Evolutionary conservation across 2,888 invertebrate species (phyloP).

Genomic region (Melanophora roralis): DNA sequence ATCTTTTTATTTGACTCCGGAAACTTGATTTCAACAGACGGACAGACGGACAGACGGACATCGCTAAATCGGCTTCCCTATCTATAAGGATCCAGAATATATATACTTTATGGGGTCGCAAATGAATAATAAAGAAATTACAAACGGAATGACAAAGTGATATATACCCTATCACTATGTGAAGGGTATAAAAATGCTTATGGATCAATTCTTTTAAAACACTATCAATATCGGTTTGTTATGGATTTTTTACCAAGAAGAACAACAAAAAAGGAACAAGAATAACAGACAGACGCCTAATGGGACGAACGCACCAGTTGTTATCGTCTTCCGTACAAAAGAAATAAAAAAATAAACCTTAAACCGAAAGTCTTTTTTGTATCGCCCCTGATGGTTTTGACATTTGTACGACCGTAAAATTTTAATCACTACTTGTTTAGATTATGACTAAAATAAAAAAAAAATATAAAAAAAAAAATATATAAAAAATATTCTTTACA

Average conservation of each 20-base stretch:
- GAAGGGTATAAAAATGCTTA: too few species aligned
- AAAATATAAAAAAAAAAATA: background rate
- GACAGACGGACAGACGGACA: too few species aligned
- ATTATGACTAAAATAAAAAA: conserved; percentile 37
- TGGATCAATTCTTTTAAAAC: conserved; percentile 18
- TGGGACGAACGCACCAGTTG: background rate
- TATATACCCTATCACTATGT: too few species aligned
- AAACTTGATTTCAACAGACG: too few species aligned
- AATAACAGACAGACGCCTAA: background rate
- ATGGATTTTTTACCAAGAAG: conserved; percentile 15
- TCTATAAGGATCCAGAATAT: too few species aligned
- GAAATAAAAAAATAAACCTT: background rate
- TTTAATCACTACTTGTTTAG: conserved; percentile 64
- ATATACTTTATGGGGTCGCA: too few species aligned
- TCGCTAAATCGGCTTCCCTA: too few species aligned
- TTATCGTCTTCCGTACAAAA: conserved; percentile 22
- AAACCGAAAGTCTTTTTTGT: conserved; percentile 18
- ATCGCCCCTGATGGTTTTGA: conserved; percentile 60
- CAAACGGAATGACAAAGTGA: too few species aligned
- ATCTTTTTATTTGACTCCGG: too few species aligned
- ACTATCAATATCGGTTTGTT: background rate
- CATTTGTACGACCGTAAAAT: conserved; percentile 65
- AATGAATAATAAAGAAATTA: too few species aligned
- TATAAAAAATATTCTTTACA: conserved; percentile 1
- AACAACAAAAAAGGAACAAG: background rate